Percentiles rank a stretch among this genome's conserved stretches.
These are phyloP conservation scores for Platyrinchus mystaceus DNA, from an alignment of 2,797 vertebrate species.

Conservation along the genomic window DNA sequence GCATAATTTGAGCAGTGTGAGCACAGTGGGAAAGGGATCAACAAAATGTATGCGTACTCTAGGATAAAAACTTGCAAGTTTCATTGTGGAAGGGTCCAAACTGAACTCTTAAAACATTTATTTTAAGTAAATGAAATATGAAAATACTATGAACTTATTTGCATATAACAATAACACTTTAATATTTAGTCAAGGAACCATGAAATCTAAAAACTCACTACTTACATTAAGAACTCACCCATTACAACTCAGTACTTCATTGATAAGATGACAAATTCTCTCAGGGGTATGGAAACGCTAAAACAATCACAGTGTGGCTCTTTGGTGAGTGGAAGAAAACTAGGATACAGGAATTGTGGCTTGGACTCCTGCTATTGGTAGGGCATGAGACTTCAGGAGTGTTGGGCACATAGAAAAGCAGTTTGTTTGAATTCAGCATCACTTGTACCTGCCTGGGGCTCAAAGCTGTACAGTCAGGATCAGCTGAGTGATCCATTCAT, in stretches of 20 bases:
- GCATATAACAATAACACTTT: constrained; percentile 45
- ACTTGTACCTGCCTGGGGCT: background rate
- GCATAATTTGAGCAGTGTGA: background rate
- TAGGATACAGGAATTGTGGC: background rate
- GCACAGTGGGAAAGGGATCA: background rate
- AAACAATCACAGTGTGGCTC: background rate
- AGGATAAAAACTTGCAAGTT: background rate
- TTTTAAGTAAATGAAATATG: constrained; percentile 47
- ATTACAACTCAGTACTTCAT: constrained; percentile 28
- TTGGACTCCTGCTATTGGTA: background rate
- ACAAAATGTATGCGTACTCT: fast-evolving
- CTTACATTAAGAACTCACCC: constrained; percentile 41
- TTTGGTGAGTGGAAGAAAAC: background rate
- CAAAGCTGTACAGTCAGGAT: background rate
- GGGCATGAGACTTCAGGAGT: background rate
- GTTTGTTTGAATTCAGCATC: background rate
- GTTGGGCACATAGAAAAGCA: fast-evolving
- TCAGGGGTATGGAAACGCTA: background rate
- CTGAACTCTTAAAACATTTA: background rate
- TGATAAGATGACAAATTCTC: background rate
- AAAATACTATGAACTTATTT: constrained; percentile 48
- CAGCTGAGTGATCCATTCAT: fast-evolving
- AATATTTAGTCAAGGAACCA: constrained; percentile 46
- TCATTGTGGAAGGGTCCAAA: background rate
- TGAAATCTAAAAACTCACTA: constrained; percentile 20